phyloP scores from a whole-genome alignment of 2,888 invertebrate genomes.

The Homarus gammarus region DNA sequence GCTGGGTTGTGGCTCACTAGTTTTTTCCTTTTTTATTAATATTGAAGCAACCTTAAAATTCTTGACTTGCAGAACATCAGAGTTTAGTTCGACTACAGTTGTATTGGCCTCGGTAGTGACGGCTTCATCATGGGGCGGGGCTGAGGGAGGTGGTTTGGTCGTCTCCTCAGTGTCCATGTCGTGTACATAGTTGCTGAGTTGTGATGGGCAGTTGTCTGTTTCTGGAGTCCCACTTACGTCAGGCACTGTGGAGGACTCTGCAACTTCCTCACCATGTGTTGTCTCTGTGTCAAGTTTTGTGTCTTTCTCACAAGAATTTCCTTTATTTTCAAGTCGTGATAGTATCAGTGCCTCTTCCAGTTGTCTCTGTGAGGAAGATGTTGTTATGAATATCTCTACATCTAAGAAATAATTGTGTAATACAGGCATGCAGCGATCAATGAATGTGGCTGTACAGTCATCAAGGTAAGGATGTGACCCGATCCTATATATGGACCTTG shows the following conservation, averaged over 20 bases:
- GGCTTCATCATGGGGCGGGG: not conserved
- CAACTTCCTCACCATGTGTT: not conserved
- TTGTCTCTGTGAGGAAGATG: conserved; percentile 39
- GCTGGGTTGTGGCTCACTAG: conserved; percentile 30
- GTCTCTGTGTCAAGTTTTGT: not conserved
- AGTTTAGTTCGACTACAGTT: not conserved
- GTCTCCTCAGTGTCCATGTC: not conserved
- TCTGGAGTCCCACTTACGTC: not conserved
- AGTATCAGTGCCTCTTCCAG: conserved; percentile 55
- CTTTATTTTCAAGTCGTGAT: conserved; percentile 31
- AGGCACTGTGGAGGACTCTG: not conserved
- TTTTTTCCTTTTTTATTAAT: conserved; percentile 12
- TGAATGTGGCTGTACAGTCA: too few species aligned
- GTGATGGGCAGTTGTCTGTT: not conserved
- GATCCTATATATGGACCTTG: too few species aligned
- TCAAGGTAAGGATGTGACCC: too few species aligned
- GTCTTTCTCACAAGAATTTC: not conserved
- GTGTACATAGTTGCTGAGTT: too few species aligned
- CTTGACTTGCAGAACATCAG: not conserved
- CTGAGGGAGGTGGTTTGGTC: not conserved
- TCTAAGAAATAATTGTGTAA: not conserved
- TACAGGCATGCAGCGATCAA: too few species aligned
- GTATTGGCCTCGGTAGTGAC: not conserved
- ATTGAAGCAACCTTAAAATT: not conserved
- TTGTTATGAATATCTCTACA: too few species aligned